Evolutionary conservation across 92 coral and sea anemone genomes (phyloP).

Genomic region (Porites cylindrica): DNA sequence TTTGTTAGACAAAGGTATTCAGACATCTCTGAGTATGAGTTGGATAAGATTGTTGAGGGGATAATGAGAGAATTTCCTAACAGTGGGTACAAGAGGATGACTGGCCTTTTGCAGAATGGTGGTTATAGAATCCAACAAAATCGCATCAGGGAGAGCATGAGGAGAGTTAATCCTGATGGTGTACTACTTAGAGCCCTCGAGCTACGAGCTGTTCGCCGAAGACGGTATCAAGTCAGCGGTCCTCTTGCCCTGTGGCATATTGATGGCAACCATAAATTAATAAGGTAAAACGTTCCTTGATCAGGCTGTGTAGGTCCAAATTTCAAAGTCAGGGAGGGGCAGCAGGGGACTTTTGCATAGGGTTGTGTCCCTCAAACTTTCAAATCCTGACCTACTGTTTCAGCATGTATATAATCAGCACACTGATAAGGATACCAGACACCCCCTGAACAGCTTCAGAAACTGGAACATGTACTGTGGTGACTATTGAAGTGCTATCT

Average conservation of each 20-base stretch:
- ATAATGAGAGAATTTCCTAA: constrained; percentile 60
- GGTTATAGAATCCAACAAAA: constrained; percentile 45
- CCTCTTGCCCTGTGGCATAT: constrained; percentile 45
- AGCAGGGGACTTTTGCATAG: too few relatives aligned
- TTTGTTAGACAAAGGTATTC: constrained; percentile 55
- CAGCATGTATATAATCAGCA: too few relatives aligned
- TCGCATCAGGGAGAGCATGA: constrained; percentile 25
- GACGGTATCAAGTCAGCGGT: constrained; percentile 34
- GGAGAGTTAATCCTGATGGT: constrained; percentile 8
- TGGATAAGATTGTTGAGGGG: constrained; percentile 39
- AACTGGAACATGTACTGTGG: too few relatives aligned
- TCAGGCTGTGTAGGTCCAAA: neutral
- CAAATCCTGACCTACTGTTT: too few relatives aligned
- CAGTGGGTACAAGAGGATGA: constrained; percentile 65
- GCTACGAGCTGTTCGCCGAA: constrained; percentile 14
- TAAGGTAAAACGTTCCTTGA: constrained; percentile 27
- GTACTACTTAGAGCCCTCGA: constrained; percentile 28
- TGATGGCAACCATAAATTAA: constrained; percentile 1
- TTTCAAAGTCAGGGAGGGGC: neutral
- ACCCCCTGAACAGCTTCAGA: too few relatives aligned
- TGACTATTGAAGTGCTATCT: too few relatives aligned
- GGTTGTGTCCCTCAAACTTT: too few relatives aligned
- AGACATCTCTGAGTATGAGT: constrained; percentile 45
- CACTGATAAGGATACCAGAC: too few relatives aligned
- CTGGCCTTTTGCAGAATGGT: constrained; percentile 60